Evolutionary conservation across 2,113 vertebrate genomes (phyloP).

Genomic region (Vombatus ursinus): DNA sequence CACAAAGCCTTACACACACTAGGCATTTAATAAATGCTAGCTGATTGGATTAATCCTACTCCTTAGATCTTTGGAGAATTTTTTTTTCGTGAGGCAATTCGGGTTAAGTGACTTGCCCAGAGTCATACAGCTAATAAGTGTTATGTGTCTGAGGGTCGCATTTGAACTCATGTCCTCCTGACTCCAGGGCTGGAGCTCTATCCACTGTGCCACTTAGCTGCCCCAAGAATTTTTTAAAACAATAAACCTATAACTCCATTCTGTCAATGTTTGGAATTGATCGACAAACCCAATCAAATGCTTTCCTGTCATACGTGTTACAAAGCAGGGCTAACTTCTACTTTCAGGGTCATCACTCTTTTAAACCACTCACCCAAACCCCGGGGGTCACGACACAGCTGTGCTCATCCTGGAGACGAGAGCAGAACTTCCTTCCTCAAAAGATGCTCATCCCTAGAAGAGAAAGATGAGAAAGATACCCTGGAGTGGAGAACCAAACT

Average conservation of each 20-base stretch:
- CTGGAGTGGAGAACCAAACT: background rate
- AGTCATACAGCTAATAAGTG: no score
- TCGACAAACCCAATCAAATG: background rate
- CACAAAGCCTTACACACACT: background rate
- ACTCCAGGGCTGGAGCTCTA: no score
- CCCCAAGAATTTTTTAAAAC: background rate
- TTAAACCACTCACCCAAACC: constrained; percentile 84
- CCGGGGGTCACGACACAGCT: constrained; percentile 85
- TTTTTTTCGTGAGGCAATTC: background rate
- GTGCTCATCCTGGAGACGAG: constrained; percentile 82
- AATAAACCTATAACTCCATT: background rate
- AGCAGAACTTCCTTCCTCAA: constrained; percentile 74
- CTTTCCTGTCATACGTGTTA: background rate
- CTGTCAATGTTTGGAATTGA: background rate
- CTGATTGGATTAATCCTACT: background rate
- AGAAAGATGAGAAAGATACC: constrained; percentile 34
- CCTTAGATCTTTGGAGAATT: background rate
- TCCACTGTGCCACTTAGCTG: no score
- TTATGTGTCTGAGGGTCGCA: no score
- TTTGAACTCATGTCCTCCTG: no score
- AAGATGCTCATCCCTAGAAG: constrained; percentile 78
- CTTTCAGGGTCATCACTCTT: background rate
- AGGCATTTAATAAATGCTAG: background rate
- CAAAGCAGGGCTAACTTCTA: background rate
- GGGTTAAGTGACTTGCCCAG: no score